Evolutionary conservation across 2,113 vertebrate species (phyloP).

Genomic region (Halcyon malimbica): DNA sequence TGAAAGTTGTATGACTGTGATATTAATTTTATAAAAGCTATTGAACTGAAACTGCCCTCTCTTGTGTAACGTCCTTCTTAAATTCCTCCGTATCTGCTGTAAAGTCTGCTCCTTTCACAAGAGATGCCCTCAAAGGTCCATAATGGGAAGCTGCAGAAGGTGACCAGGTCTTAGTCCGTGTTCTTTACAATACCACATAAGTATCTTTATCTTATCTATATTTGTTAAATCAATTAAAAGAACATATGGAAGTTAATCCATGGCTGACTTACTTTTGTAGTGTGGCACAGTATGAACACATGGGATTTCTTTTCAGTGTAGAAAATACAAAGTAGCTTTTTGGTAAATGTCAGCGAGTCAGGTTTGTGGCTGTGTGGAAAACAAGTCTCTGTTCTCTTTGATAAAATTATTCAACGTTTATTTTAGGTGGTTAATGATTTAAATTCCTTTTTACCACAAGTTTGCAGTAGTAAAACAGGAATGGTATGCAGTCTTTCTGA

Average conservation of each 20-base stretch:
- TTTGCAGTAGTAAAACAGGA: background rate
- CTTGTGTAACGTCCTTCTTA: background rate
- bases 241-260: conserved; percentile 65
- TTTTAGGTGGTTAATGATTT: conserved; percentile 16
- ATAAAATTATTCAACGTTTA: conserved; percentile 15
- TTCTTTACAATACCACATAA: background rate
- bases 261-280: conserved; percentile 42
- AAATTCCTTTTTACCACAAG: conserved; percentile 12
- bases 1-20: background rate
- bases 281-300: background rate
- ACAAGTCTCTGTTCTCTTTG: background rate
- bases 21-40: background rate
- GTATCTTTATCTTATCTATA: conserved; percentile 44
- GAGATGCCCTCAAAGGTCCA: background rate
- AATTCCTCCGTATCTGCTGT: background rate
- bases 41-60: background rate
- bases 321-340: conserved; percentile 7
- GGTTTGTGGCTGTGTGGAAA: background rate
- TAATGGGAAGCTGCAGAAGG: background rate
- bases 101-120: background rate
- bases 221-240: conserved; percentile 42
- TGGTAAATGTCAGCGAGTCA: background rate
- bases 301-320: background rate
- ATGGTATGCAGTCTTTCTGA: background rate
- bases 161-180: background rate